Evolutionary conservation across 2,888 invertebrate species (phyloP), one percentile per base, ranked within the genome.

Genomic region (Rapana venosa): DNA sequence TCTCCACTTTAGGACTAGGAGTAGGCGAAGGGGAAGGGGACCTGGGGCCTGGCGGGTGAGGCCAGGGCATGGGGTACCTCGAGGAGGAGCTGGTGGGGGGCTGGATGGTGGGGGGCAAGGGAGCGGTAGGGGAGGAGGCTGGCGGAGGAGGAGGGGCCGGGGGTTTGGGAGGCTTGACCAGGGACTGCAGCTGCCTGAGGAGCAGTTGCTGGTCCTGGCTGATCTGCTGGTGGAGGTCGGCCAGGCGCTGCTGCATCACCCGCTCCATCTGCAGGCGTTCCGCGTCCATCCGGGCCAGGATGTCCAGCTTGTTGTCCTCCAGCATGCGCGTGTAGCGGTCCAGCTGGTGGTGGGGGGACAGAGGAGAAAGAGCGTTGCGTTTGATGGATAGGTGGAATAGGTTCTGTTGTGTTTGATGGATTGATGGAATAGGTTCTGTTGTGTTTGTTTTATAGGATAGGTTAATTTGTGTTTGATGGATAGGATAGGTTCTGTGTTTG

Each of bases 291-390:
- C 92, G 88, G 58, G 92, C 74, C 84, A 92, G 84, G 77, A 92
- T 91, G 88, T 92, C 92, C 84, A 92, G 90, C 79, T 92, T 92
- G 79, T 91, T 90, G 66, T 92, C 91, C 26, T 92, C 92, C 89
- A 92, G 84, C 61, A 90, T 88, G 8, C 86, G 81, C 11, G 87
- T 83, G 87, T 91, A 92, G 61, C 91, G 89, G 26, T 92, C 92
- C 81, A 88, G 66, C 90, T 91, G 90, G 11, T 2, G 11, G 47
- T 5, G 47, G 47, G 47, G 47, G 47, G 47, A 47, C 47, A 47
- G 2, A 47, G 47, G 47, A 47, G 47, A 66, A 66, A 1, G 20
- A 61, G 61, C 61, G 61, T 61, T 6, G 66, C 11, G 66, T 26
- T 66, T 66, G 66, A 22, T 17, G 17, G 22, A 17, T 66, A 70